Base-by-base conservation (phyloP, 2,888 invertebrate species). In the Alsophila aescularia region DNA sequence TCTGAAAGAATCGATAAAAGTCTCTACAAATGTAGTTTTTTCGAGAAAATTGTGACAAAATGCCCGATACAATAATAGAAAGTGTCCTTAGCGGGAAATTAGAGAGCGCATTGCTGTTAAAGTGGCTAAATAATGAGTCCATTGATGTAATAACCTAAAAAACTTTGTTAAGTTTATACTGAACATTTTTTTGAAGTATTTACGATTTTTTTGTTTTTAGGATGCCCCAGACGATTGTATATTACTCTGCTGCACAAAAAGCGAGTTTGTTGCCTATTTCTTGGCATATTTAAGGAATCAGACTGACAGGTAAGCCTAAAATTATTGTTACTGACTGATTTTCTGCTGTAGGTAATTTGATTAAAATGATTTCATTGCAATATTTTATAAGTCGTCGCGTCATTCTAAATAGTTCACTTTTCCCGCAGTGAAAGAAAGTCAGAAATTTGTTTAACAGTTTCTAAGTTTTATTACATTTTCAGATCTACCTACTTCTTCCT, bases 201-300 rank as follows among this genome's bases (percentile, higher is more conserved):
- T 49, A 66, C 47, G 52, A 50, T 69, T 60, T 68, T 59, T 53
- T 34, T 39, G 15, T 41, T 83, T 88, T 70, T 74, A 92, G 91
- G 84, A 82, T 32, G 77, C 75, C 9, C 76, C 81, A 36, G 87
- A 87, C 13, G 87, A 88, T 58, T 85, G 83, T 69, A 74, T 83
- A 56, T 71, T 86, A 55, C 72, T 79, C 43, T 83, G 87, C 67
- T 89, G 86, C 61, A 85, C 79, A 59, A 82, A 76, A 60, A 85
- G 75, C 48, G 93, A 93, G 61, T 94, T 94, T 75, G 92, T 93
- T 27, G 81, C 92, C n/a, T 92, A 90, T 73, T 94, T 92, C 73
- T 73, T 94, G 57, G 90, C 93, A 16, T 93, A 89, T 71, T 70
- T 94, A 59, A 85, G 93, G 41, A 90, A 80, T 63, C 92, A 93